These are phyloP conservation scores for Hippocampus barbouri DNA, from an alignment of 2,113 vertebrate genomes.

Conservation along the genomic window DNA sequence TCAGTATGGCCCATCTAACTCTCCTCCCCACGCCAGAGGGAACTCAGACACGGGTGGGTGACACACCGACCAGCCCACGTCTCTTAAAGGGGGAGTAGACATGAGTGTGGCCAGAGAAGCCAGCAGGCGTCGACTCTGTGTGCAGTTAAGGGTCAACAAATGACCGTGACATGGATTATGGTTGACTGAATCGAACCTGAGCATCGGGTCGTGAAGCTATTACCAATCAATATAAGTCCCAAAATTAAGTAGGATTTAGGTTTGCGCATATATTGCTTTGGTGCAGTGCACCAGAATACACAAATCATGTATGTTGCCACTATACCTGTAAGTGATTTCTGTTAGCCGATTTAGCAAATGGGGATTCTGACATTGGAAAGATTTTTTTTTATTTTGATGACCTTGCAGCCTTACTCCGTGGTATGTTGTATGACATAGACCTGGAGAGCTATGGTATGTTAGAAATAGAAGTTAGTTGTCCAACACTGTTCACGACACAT, in stretches of 20 bases:
- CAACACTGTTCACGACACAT: no score
- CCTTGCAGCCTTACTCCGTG: no score
- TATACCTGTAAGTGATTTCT: no score
- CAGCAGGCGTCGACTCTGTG: background rate
- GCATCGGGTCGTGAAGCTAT: constrained; percentile 7
- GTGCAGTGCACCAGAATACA: no score
- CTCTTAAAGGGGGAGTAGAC: constrained; percentile 45
- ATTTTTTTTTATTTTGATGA: no score
- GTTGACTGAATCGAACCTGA: constrained; percentile 5
- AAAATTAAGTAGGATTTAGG: background rate
- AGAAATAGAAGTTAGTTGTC: no score
- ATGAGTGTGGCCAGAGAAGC: background rate
- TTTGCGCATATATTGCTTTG: no score
- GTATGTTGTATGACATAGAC: no score
- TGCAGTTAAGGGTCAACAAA: constrained; percentile 40
- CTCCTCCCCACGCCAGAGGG: constrained; percentile 31
- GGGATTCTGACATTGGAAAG: no score
- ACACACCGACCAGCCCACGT: constrained; percentile 32
- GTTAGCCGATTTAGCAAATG: no score
- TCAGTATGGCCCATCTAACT: constrained; percentile 28
- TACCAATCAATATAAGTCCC: background rate
- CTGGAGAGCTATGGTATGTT: no score
- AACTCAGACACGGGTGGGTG: constrained; percentile 45
- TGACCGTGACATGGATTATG: constrained; percentile 20
- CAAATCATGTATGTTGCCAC: no score